phyloP scores from a whole-genome alignment of 1,140 invertebrate species.

The Drosophila grimshawi region DNA sequence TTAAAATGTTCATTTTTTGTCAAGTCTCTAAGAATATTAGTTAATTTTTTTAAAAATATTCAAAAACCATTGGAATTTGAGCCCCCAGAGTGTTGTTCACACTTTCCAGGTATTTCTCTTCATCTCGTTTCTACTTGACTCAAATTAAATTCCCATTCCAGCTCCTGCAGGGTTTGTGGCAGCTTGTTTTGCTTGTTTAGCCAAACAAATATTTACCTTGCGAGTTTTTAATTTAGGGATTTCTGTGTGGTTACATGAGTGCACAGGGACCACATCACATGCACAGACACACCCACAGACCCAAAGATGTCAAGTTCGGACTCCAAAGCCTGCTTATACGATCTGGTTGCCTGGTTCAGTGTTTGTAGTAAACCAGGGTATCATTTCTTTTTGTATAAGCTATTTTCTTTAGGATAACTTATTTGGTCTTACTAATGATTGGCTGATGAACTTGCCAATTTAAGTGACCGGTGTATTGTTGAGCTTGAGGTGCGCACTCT shows the following conservation, averaged over 20 bases:
- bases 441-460: too few species aligned
- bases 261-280: constrained; percentile 54
- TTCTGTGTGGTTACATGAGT: constrained; percentile 45
- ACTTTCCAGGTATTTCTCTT: background rate
- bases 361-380: constrained; percentile 29
- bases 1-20: background rate
- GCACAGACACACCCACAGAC: constrained; percentile 28
- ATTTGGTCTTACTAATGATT: too few species aligned
- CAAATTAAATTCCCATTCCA: constrained; percentile 25
- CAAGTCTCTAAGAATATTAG: background rate
- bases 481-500: too few species aligned
- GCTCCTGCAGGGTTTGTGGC: background rate
- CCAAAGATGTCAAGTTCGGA: constrained; percentile 11
- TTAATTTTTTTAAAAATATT: too few species aligned
- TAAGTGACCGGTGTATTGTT: too few species aligned
- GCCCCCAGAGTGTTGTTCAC: background rate
- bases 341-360: constrained; percentile 28
- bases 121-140: constrained; percentile 2
- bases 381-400: too few species aligned
- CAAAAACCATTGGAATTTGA: background rate
- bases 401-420: too few species aligned
- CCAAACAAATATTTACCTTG: constrained; percentile 63
- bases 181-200: constrained; percentile 24
- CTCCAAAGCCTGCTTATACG: constrained; percentile 28
- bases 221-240: constrained; percentile 68